Evolutionary conservation across 2,797 vertebrate species (phyloP).

Genomic region (Pangasius djambal): DNA sequence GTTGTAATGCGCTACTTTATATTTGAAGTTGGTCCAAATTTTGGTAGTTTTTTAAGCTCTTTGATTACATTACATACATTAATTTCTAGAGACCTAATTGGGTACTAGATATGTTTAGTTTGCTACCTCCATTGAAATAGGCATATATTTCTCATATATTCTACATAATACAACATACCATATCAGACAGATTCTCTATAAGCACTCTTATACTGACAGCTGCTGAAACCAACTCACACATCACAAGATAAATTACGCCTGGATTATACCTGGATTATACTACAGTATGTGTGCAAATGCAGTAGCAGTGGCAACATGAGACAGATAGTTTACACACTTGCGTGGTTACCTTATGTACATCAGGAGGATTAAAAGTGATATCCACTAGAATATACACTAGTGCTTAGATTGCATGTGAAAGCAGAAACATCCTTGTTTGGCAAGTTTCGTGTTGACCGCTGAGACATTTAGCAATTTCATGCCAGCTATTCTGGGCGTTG

Average conservation of each 20-base stretch:
- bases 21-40: not conserved
- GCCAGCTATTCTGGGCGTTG: not conserved
- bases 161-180: not conserved
- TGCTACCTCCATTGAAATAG: not conserved
- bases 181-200: not conserved
- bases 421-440: not conserved
- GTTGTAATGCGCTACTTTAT: not conserved
- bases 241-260: not conserved
- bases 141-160: not conserved
- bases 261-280: not conserved
- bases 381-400: not conserved
- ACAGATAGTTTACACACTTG: not conserved
- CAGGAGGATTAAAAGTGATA: not conserved
- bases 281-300: not conserved
- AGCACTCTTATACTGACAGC: not conserved
- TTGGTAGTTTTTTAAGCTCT: not conserved
- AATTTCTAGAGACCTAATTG: not conserved
- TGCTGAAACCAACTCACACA: not conserved
- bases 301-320: not conserved
- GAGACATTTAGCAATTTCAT: not conserved
- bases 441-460: not conserved
- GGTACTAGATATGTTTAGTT: not conserved
- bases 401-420: not conserved
- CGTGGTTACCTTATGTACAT: not conserved
- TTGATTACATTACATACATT: not conserved